Base-by-base conservation (phyloP, 2,888 invertebrate species). In the Torymus tubicola region DNA sequence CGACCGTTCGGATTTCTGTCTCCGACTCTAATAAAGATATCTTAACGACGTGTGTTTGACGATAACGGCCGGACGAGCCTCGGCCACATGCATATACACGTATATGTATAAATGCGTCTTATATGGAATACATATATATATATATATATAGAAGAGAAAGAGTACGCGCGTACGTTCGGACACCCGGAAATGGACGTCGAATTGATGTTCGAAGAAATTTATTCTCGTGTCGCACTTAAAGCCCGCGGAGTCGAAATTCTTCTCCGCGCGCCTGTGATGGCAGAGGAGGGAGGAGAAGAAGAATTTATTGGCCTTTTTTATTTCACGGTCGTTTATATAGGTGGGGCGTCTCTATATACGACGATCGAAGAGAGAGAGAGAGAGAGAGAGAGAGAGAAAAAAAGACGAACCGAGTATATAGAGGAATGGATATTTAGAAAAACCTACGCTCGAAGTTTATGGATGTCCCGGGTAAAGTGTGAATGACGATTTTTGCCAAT, bases 161-260 rank as follows among this genome's bases (percentile, higher is more conserved):
- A 42, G 31, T 31, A 4, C 31, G 42, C 5, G 42, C 42, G 42
- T 42, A 8, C 42, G 4, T 42, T 42, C 42, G 11, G 52, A 21
- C 58, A 80, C 69, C 77, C 81, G 81, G 81, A 81, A 81, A 70
- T 69, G 81, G 57, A 69, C 60, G 72, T 77, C 79, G 78, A 72
- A 77, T 57, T 21, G 52, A 52, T 55, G 67, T 58, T 65, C 65
- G 10, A 21, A 57, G 55, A 72, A 78, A 71, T 69, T 70, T 70
- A 76, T 76, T 69, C 69, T 24, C 52, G 24, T 24, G 57, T 57
- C 24, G 63, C 70, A 77, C 57, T 53, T 42, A 50, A 67, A 21
- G 4, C 42, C 31, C 16, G n/a, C n/a, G n/a, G n/a, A 42, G 18
- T 70, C 57, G 70, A 64, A 64, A 70, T 70, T 58, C 70, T 24